These are phyloP conservation scores for Scaptomyza caliginosa DNA, from an alignment of 2,888 invertebrate species.

Conservation along the genomic window DNA sequence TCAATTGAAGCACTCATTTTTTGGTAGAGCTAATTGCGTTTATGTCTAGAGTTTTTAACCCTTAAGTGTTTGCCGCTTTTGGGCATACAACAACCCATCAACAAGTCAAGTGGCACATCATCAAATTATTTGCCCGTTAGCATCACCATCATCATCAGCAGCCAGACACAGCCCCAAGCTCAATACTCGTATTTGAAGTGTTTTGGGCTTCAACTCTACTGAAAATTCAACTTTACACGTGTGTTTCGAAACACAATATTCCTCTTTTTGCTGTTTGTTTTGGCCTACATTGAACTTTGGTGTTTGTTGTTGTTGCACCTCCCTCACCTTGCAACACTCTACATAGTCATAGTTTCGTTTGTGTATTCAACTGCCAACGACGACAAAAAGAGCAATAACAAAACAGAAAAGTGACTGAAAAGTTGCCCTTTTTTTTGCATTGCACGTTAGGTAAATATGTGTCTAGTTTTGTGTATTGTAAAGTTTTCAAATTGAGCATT, in stretches of 20 bases:
- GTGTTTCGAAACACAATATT: not conserved
- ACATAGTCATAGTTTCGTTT: conserved; percentile 24
- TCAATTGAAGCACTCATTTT: conserved; percentile 25
- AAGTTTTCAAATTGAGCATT: conserved; percentile 27
- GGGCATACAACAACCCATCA: conserved; percentile 22
- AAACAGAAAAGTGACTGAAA: conserved; percentile 27
- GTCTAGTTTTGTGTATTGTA: conserved; percentile 13
- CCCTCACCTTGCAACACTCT: not conserved
- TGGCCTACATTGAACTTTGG: conserved; percentile 45
- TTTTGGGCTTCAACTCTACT: not conserved
- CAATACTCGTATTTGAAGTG: not conserved
- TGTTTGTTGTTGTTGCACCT: too few species aligned
- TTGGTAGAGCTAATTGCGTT: conserved; percentile 31
- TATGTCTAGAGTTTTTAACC: not conserved
- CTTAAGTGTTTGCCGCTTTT: not conserved
- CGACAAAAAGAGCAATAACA: conserved; percentile 5
- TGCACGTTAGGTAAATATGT: conserved; percentile 38
- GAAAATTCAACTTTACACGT: conserved; percentile 3
- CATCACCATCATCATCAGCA: conserved; percentile 5
- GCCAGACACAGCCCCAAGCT: conserved; percentile 9
- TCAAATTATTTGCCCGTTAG: conserved; percentile 20
- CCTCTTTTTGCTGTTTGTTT: conserved; percentile 13
- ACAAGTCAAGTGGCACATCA: conserved; percentile 39
- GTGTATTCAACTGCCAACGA: conserved; percentile 40
- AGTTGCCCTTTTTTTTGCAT: conserved; percentile 24